These are phyloP conservation scores for Dolichotis patagonum DNA, from an alignment of 2,113 vertebrate genomes.

Conservation along the genomic window DNA sequence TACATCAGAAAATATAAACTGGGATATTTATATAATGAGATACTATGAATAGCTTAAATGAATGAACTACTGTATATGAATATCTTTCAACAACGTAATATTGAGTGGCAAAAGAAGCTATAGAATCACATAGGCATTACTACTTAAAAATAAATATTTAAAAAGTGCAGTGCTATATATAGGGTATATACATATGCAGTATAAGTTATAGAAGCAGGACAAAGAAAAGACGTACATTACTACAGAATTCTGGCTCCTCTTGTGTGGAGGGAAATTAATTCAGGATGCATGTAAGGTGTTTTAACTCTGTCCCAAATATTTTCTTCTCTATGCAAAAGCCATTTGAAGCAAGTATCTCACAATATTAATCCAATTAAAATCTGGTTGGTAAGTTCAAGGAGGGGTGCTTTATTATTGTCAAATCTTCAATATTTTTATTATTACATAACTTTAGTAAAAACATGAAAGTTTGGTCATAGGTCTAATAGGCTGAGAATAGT, in stretches of 20 bases:
- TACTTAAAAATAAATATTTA: neutral
- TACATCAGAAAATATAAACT: neutral
- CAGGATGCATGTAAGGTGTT: neutral
- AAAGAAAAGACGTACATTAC: neutral
- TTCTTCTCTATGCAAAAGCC: constrained; percentile 30
- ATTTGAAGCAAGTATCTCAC: constrained; percentile 18
- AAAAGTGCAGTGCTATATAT: neutral
- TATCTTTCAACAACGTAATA: constrained; percentile 17
- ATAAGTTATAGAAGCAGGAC: neutral
- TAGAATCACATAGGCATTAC: neutral
- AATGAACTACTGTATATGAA: neutral
- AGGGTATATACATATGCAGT: neutral
- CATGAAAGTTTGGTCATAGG: neutral
- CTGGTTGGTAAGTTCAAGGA: neutral
- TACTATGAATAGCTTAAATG: neutral
- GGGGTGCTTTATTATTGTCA: neutral
- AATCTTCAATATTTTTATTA: constrained; percentile 7
- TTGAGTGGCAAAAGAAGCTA: neutral
- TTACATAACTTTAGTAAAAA: constrained; percentile 31
- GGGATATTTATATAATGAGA: neutral
- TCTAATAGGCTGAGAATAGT: neutral
- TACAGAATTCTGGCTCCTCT: neutral
- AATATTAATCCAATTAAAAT: constrained; percentile 52
- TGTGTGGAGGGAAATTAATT: neutral
- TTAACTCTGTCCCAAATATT: neutral